Percentiles rank a stretch among this genome's conserved stretches.
Evolutionary conservation across 2,888 invertebrate genomes (phyloP).

Genomic region (Cotesia congregata): DNA sequence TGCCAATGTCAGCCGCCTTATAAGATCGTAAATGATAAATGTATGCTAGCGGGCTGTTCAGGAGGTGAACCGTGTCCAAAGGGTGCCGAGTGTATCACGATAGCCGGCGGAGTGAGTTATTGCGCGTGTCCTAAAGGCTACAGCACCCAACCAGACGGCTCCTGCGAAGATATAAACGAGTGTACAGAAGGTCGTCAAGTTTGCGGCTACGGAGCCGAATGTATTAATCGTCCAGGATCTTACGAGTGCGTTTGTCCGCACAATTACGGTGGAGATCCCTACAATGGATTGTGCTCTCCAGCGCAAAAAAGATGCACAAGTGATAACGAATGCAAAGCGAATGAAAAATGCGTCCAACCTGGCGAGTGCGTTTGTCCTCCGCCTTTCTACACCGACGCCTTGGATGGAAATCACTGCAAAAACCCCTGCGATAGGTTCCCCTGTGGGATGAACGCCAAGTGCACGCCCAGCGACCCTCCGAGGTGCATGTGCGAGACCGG

Average conservation of each 20-base stretch:
- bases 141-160: conserved; percentile 81
- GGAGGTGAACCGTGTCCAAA: conserved; percentile 85
- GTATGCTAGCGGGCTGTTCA: conserved; percentile 87
- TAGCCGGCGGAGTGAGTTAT: conserved; percentile 91
- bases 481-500: conserved; percentile 90
- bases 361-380: conserved; percentile 93
- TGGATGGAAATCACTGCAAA: conserved; percentile 88
- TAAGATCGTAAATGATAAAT: conserved; percentile 85
- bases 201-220: conserved; percentile 91
- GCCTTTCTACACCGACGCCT: conserved; percentile 88
- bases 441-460: conserved; percentile 91
- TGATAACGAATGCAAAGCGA: conserved; percentile 86
- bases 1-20: conserved; percentile 92
- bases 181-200: conserved; percentile 82
- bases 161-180: conserved; percentile 90
- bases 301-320: conserved; percentile 86
- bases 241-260: conserved; percentile 86
- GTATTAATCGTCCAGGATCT: conserved; percentile 84
- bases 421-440: conserved; percentile 91
- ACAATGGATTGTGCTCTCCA: conserved; percentile 85
- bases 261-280: conserved; percentile 86
- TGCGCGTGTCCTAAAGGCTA: conserved; percentile 94
- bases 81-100: conserved; percentile 91
- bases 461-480: conserved; percentile 90
- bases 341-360: conserved; percentile 92